These are phyloP conservation scores for Channallabes apus DNA, from an alignment of 2,797 vertebrate genomes.

Conservation along the genomic window DNA sequence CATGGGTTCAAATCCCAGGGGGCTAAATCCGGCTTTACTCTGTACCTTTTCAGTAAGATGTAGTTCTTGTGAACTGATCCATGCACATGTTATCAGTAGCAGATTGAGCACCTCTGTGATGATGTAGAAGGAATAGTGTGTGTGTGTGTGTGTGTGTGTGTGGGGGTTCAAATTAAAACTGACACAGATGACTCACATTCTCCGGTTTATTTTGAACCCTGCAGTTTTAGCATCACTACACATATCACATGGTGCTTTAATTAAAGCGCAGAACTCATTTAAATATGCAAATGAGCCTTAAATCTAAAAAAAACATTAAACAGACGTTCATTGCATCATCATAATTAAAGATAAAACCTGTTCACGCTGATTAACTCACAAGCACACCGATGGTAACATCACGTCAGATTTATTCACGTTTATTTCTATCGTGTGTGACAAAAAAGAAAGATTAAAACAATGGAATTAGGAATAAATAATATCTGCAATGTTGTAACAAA, in stretches of 20 bases:
- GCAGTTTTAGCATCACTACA: background rate
- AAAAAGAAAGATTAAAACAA: background rate
- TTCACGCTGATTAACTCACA: background rate
- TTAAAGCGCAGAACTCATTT: conserved; percentile 13
- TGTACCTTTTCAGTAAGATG: background rate
- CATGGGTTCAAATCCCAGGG: background rate
- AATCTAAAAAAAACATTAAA: conserved; percentile 30
- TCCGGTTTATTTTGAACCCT: background rate
- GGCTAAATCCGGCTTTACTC: background rate
- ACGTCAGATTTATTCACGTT: background rate
- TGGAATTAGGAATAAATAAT: background rate
- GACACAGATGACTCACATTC: background rate
- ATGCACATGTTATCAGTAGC: background rate
- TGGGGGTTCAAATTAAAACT: background rate
- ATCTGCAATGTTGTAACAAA: background rate
- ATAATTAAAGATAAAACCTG: conserved; percentile 9
- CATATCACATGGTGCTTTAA: conserved; percentile 19
- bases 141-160: background rate
- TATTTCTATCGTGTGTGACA: background rate
- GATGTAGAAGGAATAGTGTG: too few species aligned
- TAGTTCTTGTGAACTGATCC: background rate
- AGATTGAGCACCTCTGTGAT: background rate
- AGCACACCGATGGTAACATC: background rate
- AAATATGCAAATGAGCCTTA: conserved; percentile 28
- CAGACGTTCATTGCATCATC: background rate